Base-by-base conservation (phyloP, 2,797 vertebrate genomes). In the Eulemur rubriventer region DNA sequence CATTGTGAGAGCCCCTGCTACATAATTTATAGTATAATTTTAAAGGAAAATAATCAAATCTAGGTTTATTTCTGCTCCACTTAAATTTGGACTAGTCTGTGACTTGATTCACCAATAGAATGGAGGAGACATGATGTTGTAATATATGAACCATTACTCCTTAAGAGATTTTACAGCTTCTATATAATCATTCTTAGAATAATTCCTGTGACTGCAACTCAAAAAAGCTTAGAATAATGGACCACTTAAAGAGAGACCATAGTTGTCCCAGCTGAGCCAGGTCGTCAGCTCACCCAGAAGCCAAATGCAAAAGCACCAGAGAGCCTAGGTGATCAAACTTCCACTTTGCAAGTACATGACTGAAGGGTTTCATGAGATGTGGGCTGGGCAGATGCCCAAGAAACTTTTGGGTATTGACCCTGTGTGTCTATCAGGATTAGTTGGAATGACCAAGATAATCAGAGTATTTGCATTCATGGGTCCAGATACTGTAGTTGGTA, bases 1-100 rank as follows among this genome's bases (percentile, higher is more conserved):
- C n/a, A 84, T 69, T 63, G n/a, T 89, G 33, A 89, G 12, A 84
- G 4, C 0, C 2, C 5, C 14, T 61, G 1, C 9, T 80, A 35
- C 48, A 43, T 28, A 75, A 75, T 28, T 46, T 85, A 48, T 33
- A 80, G 38, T 50, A 84, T 33, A 80, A 80, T 91, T 93, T 91
- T 80, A 33, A 80, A 26, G 7, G 14, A 70, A 91, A 61, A 28
- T 17, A 41, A 35, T 61, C 5, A 88, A 80, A 61, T 80, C 10
- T 33, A 88, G 6, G 11, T 59, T 59, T 79, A 46, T 88, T 63
- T 84, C 20, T 55, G 63, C 28, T 75, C 1, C 0, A 2, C 20
- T 82, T 86, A 67, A 84, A 69, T 84, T 84, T 81, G 6, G 38
- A 88, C 3, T 43, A 30, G 5, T 1, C 72, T 48, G 14, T 93